phyloP scores from a whole-genome alignment of 1,140 invertebrate species.

The Zaprionus camerounensis region DNA sequence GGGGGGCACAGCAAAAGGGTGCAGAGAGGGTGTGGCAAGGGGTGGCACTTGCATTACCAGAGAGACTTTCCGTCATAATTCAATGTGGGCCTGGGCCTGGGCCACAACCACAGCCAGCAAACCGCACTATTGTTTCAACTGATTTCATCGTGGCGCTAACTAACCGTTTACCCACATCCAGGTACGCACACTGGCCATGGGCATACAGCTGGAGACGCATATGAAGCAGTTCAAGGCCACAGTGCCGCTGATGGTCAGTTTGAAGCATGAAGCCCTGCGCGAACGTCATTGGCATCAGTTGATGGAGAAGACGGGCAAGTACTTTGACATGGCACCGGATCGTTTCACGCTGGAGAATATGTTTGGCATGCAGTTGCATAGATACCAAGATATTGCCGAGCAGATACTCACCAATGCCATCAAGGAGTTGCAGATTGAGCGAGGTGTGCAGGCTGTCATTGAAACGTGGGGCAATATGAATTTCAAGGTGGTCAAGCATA shows the following conservation, averaged over 20 bases:
- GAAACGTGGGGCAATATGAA: constrained; percentile 90
- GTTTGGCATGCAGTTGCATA: constrained; percentile 95
- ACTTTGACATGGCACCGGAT: constrained; percentile 94
- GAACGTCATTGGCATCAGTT: constrained; percentile 95
- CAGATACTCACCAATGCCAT: constrained; percentile 94
- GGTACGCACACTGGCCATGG: constrained; percentile 86
- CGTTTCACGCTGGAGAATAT: constrained; percentile 95
- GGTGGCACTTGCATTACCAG: constrained; percentile 13
- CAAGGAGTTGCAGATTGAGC: constrained; percentile 95
- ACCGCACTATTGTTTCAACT: constrained; percentile 79
- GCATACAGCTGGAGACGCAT: constrained; percentile 88
- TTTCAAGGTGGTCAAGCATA: constrained; percentile 89
- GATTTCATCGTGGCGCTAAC: constrained; percentile 69
- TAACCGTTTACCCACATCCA: constrained; percentile 54
- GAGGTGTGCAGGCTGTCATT: constrained; percentile 91
- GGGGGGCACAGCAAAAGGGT: not conserved
- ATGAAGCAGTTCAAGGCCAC: constrained; percentile 96
- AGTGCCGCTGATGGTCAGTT: constrained; percentile 94
- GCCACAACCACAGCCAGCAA: constrained; percentile 43
- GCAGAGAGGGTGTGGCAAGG: not conserved
- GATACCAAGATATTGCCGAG: constrained; percentile 92
- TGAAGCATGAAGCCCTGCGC: constrained; percentile 95
- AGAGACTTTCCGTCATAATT: constrained; percentile 68
- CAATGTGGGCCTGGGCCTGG: constrained; percentile 45
- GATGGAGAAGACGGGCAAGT: constrained; percentile 92